These are phyloP conservation scores for Euzophera pinguis DNA, from an alignment of 2,888 invertebrate species.

Conservation along the genomic window DNA sequence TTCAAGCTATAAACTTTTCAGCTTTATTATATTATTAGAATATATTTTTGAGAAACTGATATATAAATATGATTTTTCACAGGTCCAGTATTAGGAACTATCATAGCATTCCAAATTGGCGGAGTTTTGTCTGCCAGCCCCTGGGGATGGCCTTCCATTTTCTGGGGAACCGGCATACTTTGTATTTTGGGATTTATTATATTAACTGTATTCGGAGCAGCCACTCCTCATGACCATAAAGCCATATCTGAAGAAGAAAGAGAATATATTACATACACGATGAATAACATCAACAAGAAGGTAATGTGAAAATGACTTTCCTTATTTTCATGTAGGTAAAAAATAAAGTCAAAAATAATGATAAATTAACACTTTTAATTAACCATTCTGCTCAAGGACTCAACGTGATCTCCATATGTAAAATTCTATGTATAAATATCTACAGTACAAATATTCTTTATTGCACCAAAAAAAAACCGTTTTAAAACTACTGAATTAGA, in stretches of 20 bases:
- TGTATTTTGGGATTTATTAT: conserved; percentile 68
- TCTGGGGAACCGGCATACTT: conserved; percentile 79
- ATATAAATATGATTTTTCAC: conserved; percentile 22
- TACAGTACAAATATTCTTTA: too few relatives aligned
- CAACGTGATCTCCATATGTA: too few relatives aligned
- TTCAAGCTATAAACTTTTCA: too few relatives aligned
- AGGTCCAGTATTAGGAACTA: conserved; percentile 83
- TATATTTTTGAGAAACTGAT: too few relatives aligned
- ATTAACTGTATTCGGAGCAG: conserved; percentile 65
- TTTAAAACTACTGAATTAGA: too few relatives aligned
- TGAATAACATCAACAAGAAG: conserved; percentile 29
- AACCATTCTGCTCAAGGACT: too few relatives aligned
- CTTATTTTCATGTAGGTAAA: too few relatives aligned
- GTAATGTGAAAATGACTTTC: conserved; percentile 29
- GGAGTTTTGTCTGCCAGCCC: conserved; percentile 79
- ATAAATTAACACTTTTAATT: too few relatives aligned
- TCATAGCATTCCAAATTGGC: conserved; percentile 81
- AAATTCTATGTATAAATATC: too few relatives aligned
- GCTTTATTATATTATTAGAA: too few relatives aligned
- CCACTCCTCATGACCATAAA: conserved; percentile 64
- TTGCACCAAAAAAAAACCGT: too few relatives aligned
- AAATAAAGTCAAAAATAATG: too few relatives aligned
- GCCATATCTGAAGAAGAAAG: conserved; percentile 68
- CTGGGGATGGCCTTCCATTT: conserved; percentile 83
- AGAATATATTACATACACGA: conserved; percentile 54